Evolutionary conservation across 2,888 invertebrate genomes (phyloP).

Genomic region (Pheosia gnoma): DNA sequence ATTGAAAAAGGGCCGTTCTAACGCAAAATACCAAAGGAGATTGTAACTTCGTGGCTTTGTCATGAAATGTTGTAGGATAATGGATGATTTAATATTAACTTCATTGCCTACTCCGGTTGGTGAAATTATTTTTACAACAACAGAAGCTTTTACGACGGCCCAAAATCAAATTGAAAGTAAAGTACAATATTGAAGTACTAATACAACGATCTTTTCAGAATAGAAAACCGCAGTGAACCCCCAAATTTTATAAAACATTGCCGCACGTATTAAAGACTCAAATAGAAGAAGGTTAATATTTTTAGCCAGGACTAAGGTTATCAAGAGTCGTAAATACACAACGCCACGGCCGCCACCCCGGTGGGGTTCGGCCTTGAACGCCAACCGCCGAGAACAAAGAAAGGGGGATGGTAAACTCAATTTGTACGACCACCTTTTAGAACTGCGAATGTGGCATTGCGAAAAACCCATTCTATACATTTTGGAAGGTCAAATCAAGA

Average conservation of each 20-base stretch:
- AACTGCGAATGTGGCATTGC: slow-evolving; percentile 3
- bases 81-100: not conserved
- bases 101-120: not conserved
- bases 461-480: not conserved
- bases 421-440: slow-evolving; percentile 35
- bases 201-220: too few relatives aligned
- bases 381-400: slow-evolving; percentile 50
- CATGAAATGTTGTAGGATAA: not conserved
- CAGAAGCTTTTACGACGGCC: too few relatives aligned
- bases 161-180: too few relatives aligned
- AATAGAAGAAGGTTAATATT: slow-evolving; percentile 19
- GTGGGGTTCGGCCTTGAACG: slow-evolving; percentile 57
- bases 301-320: slow-evolving; percentile 36
- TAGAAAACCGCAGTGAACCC: too few relatives aligned
- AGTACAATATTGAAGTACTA: too few relatives aligned
- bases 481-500: too few relatives aligned
- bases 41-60: not conserved
- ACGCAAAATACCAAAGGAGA: not conserved
- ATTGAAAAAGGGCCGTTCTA: slow-evolving; percentile 1
- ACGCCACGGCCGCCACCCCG: slow-evolving; percentile 22
- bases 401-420: slow-evolving; percentile 42
- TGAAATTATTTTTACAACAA: not conserved
- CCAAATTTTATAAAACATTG: too few relatives aligned
- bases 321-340: slow-evolving; percentile 42
- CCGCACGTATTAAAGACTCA: too few relatives aligned